A percentile compares a stretch with the other conserved stretches of the same genome.
These are phyloP conservation scores for Oncorhynchus tshawytscha DNA, from an alignment of 2,113 vertebrate species.

Conservation along the genomic window DNA sequence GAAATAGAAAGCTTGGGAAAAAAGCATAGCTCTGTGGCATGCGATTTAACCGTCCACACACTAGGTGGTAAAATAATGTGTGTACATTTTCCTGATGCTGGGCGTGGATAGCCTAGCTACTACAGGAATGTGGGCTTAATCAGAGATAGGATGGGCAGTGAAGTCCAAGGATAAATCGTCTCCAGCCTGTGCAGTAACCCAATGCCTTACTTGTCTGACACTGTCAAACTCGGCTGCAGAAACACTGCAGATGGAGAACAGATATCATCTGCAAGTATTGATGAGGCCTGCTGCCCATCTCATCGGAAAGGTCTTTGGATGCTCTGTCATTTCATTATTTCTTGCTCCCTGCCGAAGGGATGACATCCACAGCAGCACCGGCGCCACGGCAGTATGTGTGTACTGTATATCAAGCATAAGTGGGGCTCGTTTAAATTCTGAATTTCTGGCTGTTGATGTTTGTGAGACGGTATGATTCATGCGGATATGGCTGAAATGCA, in stretches of 20 bases:
- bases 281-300: background rate
- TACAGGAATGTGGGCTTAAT: background rate
- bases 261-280: conserved; percentile 18
- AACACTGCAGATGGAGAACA: conserved; percentile 2
- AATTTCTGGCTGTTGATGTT: background rate
- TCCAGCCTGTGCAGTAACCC: background rate
- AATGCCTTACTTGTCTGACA: conserved; percentile 3
- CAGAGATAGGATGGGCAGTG: background rate
- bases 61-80: background rate
- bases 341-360: background rate
- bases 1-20: too few relatives aligned
- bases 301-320: background rate
- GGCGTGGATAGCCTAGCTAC: background rate
- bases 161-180: background rate
- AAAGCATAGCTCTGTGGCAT: too few relatives aligned
- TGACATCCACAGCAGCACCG: background rate
- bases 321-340: background rate
- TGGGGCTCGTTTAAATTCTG: background rate
- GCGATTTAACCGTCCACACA: background rate
- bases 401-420: background rate
- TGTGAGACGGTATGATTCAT: background rate
- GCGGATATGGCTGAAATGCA: background rate
- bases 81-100: background rate
- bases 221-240: background rate
- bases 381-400: background rate